A percentile compares a stretch with the other conserved stretches of the same genome.
phyloP scores from a whole-genome alignment of 2,888 invertebrate genomes.

The Temnothorax ravouxi region DNA sequence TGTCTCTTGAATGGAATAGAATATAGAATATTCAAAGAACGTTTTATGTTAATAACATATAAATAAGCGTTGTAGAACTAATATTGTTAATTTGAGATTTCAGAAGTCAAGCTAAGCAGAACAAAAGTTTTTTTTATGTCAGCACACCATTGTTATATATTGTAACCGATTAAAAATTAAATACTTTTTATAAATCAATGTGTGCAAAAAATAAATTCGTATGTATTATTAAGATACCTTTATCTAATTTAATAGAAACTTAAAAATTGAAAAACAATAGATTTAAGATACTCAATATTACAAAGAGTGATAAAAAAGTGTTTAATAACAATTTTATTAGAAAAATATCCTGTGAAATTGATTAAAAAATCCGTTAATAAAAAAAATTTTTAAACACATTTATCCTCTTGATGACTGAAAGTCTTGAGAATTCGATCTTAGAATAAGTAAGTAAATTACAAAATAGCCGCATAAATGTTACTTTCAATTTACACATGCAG shows the following conservation, averaged over 20 bases:
- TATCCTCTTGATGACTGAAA: neutral
- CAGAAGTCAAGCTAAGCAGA: neutral
- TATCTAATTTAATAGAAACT: neutral
- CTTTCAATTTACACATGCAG: neutral
- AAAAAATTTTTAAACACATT: neutral
- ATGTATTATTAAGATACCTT: neutral
- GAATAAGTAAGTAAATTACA: neutral
- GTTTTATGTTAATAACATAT: neutral
- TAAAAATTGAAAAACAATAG: neutral
- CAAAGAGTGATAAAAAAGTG: neutral
- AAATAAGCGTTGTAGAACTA: neutral
- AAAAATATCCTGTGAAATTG: neutral
- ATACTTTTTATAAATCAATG: neutral
- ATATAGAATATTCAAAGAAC: slow-evolving; percentile 14
- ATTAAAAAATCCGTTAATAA: neutral
- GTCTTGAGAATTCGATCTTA: neutral
- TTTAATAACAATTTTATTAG: neutral
- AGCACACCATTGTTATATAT: neutral
- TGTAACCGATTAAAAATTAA: slow-evolving; percentile 7
- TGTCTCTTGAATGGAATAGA: neutral
- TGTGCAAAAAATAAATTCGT: neutral
- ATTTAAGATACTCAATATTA: neutral
- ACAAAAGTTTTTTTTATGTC: neutral
- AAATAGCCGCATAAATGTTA: neutral
- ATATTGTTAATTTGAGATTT: neutral